Evolutionary conservation across 2,888 invertebrate species (phyloP).

Genomic region (Tryphoninae sp.): DNA sequence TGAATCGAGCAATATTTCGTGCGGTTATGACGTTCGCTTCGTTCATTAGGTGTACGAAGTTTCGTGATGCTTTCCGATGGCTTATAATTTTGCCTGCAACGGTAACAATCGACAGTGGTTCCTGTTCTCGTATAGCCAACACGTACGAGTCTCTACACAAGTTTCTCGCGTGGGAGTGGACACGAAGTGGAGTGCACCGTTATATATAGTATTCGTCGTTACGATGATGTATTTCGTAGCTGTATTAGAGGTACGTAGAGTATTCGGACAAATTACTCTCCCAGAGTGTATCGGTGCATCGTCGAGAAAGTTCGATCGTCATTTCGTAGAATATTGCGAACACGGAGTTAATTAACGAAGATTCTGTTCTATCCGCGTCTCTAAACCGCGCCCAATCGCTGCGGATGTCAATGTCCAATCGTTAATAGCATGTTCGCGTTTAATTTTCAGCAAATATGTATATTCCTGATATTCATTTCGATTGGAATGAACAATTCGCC

Average conservation of each 20-base stretch:
- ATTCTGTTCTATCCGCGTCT: background rate
- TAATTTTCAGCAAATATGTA: too few species aligned
- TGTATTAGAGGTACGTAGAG: conserved; percentile 7
- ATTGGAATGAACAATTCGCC: background rate
- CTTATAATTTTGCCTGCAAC: conserved; percentile 40
- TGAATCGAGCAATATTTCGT: conserved; percentile 20
- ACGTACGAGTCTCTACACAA: conserved; percentile 15
- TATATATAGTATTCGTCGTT: background rate
- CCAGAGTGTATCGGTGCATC: conserved; percentile 42
- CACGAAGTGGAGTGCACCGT: background rate
- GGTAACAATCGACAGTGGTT: conserved; percentile 45
- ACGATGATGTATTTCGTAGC: background rate
- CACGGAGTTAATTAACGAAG: background rate
- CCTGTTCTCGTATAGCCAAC: conserved; percentile 20
- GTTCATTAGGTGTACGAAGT: conserved; percentile 29
- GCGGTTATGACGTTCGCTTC: conserved; percentile 33
- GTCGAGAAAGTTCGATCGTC: conserved; percentile 53
- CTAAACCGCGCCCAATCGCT: too few species aligned
- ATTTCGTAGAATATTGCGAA: conserved; percentile 24
- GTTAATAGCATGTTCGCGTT: background rate
- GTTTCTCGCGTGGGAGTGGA: conserved; percentile 26
- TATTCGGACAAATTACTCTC: conserved; percentile 29
- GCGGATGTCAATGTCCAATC: too few species aligned
- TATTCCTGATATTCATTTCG: background rate
- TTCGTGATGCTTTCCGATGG: conserved; percentile 5